Evolutionary conservation across 2,113 vertebrate genomes (phyloP).

Genomic region (Anhinga rufa): DNA sequence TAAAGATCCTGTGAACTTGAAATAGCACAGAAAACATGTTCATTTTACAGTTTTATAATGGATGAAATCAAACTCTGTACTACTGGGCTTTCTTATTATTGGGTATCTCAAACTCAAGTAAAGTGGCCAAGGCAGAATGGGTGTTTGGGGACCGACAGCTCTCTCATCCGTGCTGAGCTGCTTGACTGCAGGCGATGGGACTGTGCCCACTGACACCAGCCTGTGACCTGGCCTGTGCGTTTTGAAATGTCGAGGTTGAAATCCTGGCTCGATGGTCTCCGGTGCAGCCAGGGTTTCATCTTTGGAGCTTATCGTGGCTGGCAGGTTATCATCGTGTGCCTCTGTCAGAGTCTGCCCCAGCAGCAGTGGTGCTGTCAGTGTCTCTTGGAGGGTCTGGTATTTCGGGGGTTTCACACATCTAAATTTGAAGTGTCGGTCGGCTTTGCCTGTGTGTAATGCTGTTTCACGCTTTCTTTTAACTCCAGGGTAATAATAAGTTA

Average conservation of each 20-base stretch:
- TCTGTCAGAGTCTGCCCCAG: background rate
- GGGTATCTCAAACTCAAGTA: background rate
- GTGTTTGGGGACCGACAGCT: background rate
- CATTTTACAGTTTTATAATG: background rate
- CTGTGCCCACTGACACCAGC: background rate
- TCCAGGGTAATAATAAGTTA: background rate
- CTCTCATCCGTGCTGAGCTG: background rate
- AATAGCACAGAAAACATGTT: background rate
- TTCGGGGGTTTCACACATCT: background rate
- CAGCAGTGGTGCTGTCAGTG: background rate
- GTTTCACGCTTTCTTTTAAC: background rate
- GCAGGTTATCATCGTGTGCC: accelerated
- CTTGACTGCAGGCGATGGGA: accelerated
- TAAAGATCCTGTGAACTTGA: background rate
- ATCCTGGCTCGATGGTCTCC: accelerated
- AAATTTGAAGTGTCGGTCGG: background rate
- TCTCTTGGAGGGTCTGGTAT: background rate
- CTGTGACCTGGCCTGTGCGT: accelerated
- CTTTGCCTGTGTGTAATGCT: background rate
- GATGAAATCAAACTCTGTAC: background rate
- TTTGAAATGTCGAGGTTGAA: background rate
- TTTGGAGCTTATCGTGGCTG: background rate
- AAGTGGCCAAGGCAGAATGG: background rate
- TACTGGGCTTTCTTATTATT: background rate
- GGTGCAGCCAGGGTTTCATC: background rate